Percentiles rank a stretch among this genome's conserved stretches.
phyloP scores from a whole-genome alignment of 2,797 vertebrate species.

The Decapterus maruadsi region DNA sequence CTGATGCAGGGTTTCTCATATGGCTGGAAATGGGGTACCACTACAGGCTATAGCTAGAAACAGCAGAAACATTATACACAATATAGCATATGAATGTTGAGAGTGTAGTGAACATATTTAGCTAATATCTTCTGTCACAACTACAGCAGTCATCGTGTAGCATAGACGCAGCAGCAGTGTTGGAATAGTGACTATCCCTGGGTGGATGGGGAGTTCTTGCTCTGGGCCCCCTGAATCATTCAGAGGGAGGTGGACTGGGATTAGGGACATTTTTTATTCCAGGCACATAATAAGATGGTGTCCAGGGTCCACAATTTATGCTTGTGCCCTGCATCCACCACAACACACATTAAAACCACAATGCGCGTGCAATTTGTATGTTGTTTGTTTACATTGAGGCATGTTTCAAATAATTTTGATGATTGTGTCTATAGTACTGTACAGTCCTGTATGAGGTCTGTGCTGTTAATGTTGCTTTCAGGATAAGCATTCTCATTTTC shows the following conservation, averaged over 20 bases:
- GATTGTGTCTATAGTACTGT: neutral
- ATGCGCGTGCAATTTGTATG: neutral
- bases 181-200: neutral
- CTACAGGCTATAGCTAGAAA: neutral
- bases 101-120: neutral
- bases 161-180: neutral
- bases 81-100: neutral
- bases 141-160: neutral
- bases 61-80: neutral
- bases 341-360: neutral
- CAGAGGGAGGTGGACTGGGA: constrained; percentile 1
- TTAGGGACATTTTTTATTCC: constrained; percentile 22
- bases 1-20: neutral
- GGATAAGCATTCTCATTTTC: no score
- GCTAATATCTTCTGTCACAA: neutral
- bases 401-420: neutral
- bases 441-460: neutral
- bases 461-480: neutral
- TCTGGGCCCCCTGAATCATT: constrained; percentile 29
- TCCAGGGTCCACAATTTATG: constrained; percentile 10
- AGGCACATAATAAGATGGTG: constrained; percentile 5
- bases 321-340: neutral
- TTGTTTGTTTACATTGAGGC: neutral
- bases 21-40: neutral
- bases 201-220: neutral